Evolutionary conservation across 2,113 vertebrate species (phyloP).

Genomic region (Nibea coibor): DNA sequence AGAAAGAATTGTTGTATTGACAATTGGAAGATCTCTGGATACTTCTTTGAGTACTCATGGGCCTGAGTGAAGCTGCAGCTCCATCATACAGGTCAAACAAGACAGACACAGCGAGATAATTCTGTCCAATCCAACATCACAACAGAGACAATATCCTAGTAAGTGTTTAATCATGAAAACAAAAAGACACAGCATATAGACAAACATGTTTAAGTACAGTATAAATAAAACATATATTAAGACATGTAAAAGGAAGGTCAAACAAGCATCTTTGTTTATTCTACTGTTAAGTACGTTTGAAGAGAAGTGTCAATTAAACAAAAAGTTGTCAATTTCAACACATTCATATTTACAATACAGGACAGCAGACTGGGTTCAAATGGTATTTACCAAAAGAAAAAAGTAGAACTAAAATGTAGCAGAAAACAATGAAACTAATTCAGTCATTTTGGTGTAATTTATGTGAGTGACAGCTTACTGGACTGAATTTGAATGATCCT

Average conservation of each 20-base stretch:
- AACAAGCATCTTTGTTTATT: slow-evolving; percentile 53
- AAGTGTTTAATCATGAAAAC: slow-evolving; percentile 73
- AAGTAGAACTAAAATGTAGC: background rate
- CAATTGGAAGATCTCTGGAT: background rate
- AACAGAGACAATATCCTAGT: slow-evolving; percentile 7
- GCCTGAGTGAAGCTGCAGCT: background rate
- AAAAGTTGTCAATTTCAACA: slow-evolving; percentile 46
- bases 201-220: slow-evolving; percentile 46
- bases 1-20: background rate
- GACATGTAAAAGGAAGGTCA: slow-evolving; percentile 51
- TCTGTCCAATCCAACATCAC: background rate
- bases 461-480: background rate
- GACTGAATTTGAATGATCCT: background rate
- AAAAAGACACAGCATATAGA: slow-evolving; percentile 59
- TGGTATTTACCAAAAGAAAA: slow-evolving; percentile 1
- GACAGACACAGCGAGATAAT: background rate
- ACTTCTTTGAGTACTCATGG: background rate
- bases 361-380: slow-evolving; percentile 29
- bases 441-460: background rate
- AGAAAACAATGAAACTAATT: background rate
- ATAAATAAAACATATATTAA: slow-evolving; percentile 74
- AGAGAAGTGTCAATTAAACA: slow-evolving; percentile 40
- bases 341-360: slow-evolving; percentile 66
- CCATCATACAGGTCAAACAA: background rate
- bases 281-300: slow-evolving; percentile 52